Percentiles rank a stretch among this genome's conserved stretches.
Evolutionary conservation across 2,113 vertebrate species (phyloP).

Genomic region (Stictonetta naevosa): DNA sequence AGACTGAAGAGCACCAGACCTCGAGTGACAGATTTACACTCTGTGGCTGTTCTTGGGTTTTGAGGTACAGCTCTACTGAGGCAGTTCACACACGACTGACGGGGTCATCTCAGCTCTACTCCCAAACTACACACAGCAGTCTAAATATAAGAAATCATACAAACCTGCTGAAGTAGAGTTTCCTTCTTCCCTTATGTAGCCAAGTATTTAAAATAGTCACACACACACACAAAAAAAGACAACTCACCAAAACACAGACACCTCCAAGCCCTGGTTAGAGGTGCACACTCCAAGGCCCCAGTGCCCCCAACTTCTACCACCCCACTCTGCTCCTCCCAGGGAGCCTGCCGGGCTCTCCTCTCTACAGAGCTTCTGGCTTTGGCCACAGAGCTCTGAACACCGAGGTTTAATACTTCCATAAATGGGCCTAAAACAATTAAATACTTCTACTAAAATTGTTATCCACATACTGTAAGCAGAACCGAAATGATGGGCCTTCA

Average conservation of each 20-base stretch:
- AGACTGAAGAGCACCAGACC: not conserved
- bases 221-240: not conserved
- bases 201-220: not conserved
- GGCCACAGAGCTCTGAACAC: conserved; percentile 30
- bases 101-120: not conserved
- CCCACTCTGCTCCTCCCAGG: rapidly evolving
- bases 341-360: not conserved
- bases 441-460: conserved; percentile 49
- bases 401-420: conserved; percentile 64
- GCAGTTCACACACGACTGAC: rapidly evolving
- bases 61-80: not conserved
- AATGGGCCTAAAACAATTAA: conserved; percentile 57
- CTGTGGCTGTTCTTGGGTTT: not conserved
- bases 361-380: not conserved
- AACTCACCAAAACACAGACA: not conserved
- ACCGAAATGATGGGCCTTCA: conserved; percentile 29
- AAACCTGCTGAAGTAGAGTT: not conserved
- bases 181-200: not conserved
- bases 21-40: conserved; percentile 6
- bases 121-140: not conserved
- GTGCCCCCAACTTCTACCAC: not conserved
- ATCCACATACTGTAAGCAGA: conserved; percentile 24
- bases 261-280: not conserved
- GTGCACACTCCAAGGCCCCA: not conserved
- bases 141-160: not conserved